phyloP scores from a whole-genome alignment of 2,113 vertebrate species.

The Hemiprocne comata region DNA sequence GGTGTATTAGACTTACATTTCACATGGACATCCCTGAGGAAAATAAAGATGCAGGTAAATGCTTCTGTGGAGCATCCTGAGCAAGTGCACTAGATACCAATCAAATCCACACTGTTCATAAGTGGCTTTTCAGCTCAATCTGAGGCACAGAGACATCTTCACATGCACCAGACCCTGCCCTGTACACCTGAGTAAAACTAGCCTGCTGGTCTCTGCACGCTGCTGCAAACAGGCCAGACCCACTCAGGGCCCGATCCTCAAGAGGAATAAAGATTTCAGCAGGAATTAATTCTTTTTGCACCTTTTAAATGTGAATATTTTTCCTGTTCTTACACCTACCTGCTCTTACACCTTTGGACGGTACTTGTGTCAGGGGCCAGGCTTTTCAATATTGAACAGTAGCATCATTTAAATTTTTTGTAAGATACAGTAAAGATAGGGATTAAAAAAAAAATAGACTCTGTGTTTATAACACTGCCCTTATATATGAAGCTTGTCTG shows the following conservation, averaged over 20 bases:
- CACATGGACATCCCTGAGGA: not conserved
- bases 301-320: not conserved
- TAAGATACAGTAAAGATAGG: not conserved
- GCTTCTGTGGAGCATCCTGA: not conserved
- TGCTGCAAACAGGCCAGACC: not conserved
- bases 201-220: not conserved
- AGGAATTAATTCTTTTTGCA: not conserved
- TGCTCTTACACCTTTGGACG: not conserved
- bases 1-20: not conserved
- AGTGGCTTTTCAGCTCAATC: not conserved
- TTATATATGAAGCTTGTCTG: not conserved
- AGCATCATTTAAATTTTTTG: not conserved
- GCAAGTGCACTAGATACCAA: accelerated
- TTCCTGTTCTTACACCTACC: not conserved
- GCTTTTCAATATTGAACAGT: not conserved
- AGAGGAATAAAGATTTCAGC: not conserved
- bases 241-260: not conserved
- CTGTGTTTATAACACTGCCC: not conserved
- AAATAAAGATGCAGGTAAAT: not conserved
- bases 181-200: not conserved
- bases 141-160: not conserved
- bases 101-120: not conserved
- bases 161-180: not conserved
- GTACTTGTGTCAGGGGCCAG: no score
- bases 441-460: not conserved